Evolutionary conservation across 2,797 vertebrate genomes (phyloP), one percentile per base, ranked within the genome.

Genomic region (Champsocephalus gunnari): DNA sequence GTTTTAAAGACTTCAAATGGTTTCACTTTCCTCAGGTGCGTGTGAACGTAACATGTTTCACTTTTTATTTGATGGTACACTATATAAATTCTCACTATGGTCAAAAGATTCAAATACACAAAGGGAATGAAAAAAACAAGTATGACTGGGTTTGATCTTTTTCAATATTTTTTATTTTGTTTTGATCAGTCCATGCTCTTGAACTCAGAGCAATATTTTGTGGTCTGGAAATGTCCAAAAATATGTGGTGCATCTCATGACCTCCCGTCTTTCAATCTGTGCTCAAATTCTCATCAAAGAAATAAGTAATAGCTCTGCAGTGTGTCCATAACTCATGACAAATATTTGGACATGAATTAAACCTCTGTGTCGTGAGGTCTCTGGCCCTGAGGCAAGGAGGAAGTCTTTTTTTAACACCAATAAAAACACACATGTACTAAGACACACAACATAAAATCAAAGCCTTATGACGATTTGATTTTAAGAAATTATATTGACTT

Each of bases 341-440:
- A 45, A 76, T 68, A 49, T 81, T 2, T 44, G 21, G 9, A 48
- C 34, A 75, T 87, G 66, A 88, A 90, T 86, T 1, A 43, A 5
- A 59, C 78, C 61, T 72, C 76, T 21, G 21, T 89, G 88, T 89
- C 79, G 64, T 9, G 6, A 45, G 24, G 7, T 55, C 21, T 57
- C 17, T 67, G 70, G 69, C 43, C 81, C 56, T 0, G 11, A 70
- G 68, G 70, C 32, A 3, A 12, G 10, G 32, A 51, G 38, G 44
- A 71, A 75, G n/a, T 54, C 28, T 59, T 62, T 24, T 68, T 73
- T 66, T 3, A 6, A 51, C 49, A 55, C 41, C 53, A 62, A 21
- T 32, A 63, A 3, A 43, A 19, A 49, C 5, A 43, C 54, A 63
- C 47, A 19, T 49, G 24, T 3, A 19, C 17, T 17, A 8, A 1